A percentile compares a stretch with the other conserved stretches of the same genome.
These are phyloP conservation scores for Caenorhabditis japonica DNA, from an alignment of 2,888 invertebrate species.

Conservation along the genomic window DNA sequence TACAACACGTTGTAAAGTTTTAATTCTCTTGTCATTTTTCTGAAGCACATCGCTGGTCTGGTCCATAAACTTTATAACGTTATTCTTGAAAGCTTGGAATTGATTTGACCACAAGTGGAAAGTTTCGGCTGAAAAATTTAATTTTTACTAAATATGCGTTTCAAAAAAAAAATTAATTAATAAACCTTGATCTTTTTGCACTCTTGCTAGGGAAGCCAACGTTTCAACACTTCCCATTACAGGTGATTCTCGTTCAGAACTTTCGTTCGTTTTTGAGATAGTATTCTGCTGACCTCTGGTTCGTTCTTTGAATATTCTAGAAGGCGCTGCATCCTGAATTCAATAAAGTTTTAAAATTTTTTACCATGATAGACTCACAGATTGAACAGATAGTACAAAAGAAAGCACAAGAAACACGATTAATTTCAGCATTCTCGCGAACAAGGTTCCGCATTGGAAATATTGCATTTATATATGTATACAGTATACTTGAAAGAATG, in stretches of 20 bases:
- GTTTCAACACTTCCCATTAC: constrained; percentile 22
- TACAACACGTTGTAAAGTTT: constrained; percentile 34
- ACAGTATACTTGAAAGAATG: not conserved
- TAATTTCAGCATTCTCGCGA: constrained; percentile 4
- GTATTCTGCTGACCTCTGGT: not conserved
- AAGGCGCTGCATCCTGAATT: constrained; percentile 6
- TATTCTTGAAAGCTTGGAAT: constrained; percentile 42
- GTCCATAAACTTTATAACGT: constrained; percentile 42
- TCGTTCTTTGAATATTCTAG: constrained; percentile 27
- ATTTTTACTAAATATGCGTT: not conserved
- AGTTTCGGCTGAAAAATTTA: constrained; percentile 33
- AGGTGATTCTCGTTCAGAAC: too few relatives aligned
- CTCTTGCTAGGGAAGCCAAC: constrained; percentile 19
- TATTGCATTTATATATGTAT: not conserved
- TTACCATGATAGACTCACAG: too few relatives aligned
- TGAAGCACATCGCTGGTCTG: constrained; percentile 25
- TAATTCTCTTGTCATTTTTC: constrained; percentile 38
- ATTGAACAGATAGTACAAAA: not conserved
- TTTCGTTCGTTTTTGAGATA: not conserved
- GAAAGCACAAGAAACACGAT: not conserved
- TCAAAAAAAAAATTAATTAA: not conserved
- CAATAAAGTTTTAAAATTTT: constrained; percentile 3
- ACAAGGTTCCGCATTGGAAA: not conserved
- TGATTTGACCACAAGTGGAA: constrained; percentile 37
- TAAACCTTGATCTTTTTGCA: constrained; percentile 41